Evolutionary conservation across 2,888 invertebrate species (phyloP).

Genomic region (Cabera pusaria): DNA sequence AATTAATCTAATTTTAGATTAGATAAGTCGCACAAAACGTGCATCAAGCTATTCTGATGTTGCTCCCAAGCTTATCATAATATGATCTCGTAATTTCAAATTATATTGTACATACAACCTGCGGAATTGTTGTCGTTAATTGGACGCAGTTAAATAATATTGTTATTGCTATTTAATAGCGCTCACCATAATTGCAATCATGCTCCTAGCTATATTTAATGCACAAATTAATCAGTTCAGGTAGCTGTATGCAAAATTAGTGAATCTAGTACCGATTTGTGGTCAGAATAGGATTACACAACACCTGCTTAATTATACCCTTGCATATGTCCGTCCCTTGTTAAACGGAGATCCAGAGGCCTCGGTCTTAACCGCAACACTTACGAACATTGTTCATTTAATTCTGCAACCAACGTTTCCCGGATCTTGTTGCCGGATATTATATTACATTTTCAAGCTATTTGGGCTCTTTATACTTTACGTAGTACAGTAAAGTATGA

Average conservation of each 20-base stretch:
- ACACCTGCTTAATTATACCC: conserved; percentile 35
- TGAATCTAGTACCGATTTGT: conserved; percentile 33
- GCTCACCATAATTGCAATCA: conserved; percentile 2
- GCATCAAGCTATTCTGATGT: too few species aligned
- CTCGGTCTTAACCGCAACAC: conserved; percentile 28
- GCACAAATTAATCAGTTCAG: conserved; percentile 21
- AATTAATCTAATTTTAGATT: too few species aligned
- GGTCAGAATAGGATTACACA: conserved; percentile 27
- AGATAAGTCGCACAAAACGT: too few species aligned
- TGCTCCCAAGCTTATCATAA: too few species aligned
- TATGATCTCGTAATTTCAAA: too few species aligned
- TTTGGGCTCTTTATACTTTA: too few species aligned
- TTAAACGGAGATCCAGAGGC: conserved; percentile 21
- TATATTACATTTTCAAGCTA: too few species aligned
- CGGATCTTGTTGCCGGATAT: too few species aligned
- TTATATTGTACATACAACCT: too few species aligned
- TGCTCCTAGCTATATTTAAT: conserved; percentile 5
- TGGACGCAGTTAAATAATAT: background rate
- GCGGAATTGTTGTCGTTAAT: conserved; percentile 1
- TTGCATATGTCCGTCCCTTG: conserved; percentile 28
- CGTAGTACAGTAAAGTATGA: too few species aligned
- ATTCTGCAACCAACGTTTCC: conserved; percentile 16
- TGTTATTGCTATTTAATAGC: background rate
- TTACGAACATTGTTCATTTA: conserved; percentile 21
- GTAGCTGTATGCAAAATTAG: conserved; percentile 24